Evolutionary conservation across 2,888 invertebrate genomes (phyloP), one percentile per base, ranked within the genome.

Genomic region (Hypolimnas misippus): DNA sequence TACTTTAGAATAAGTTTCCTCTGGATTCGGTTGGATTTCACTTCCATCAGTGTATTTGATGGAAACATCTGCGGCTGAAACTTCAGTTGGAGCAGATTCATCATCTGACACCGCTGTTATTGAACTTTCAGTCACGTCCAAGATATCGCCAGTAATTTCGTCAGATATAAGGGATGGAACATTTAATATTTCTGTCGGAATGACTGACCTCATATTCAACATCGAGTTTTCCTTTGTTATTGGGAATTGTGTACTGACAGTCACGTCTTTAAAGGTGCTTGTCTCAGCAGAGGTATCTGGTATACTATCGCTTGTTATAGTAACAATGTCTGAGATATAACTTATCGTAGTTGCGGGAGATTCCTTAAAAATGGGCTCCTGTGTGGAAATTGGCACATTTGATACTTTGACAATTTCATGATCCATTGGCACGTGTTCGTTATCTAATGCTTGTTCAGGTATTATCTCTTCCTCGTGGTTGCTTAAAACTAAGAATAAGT

Each of bases 401-500:
- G 79, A 64, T 17, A 74, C 68, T 57, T 64, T 74, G 8, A 77
- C 69, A 38, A 74, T 68, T n/a, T 84, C 84, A 31, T 83, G 83
- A 6, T 69, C 74, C 6, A 63, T 68, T 16, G 79, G 63, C 4
- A 75, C 74, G 57, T 84, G 84, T 5, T 87, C 85, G 42, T 67
- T 74, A 12, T 89, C 88, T 42, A 76, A 74, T 44, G 76, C 79
- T 57, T 79, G 81, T 65, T 91, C 91, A 1, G 83, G 78, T 21
- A 84, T 78, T 51, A 82, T 79, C 70, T 89, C 91, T 60, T 91
- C 91, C 25, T 87, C 90, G 42, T 89, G 90, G 66, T 86, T 87
- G 46, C 84, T 81, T 2, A 83, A 68, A 8, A 87, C 86, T 17
- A 88, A 58, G 16, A 66, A 84, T 35, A 92, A 76, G 69, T 92